Conservation (phyloP, 2,888 invertebrate species). For the Chalcis sispes region DNA sequence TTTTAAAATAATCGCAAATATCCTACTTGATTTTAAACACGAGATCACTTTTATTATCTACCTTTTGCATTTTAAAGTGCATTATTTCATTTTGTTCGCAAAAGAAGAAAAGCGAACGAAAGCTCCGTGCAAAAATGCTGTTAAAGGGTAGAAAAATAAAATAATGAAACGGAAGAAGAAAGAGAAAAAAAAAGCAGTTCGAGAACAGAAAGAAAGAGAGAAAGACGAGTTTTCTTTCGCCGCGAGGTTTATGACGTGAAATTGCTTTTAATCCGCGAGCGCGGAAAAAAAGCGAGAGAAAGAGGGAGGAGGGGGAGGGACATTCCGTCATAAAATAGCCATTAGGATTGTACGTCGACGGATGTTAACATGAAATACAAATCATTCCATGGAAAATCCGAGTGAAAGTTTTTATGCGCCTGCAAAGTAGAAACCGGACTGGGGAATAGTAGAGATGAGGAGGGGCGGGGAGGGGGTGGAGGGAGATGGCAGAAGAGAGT, state of each 20-base stretch:
- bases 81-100: slow-evolving; percentile 12
- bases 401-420: slow-evolving; percentile 49
- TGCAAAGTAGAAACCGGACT: slow-evolving; percentile 42
- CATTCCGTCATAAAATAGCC: slow-evolving; percentile 47
- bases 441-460: slow-evolving; percentile 49
- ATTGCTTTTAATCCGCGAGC: slow-evolving; percentile 46
- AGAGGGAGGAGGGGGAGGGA: no score
- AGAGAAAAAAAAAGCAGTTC: no score
- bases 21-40: no score
- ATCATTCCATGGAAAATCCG: slow-evolving; percentile 43
- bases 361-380: slow-evolving; percentile 51
- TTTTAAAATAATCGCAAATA: no score
- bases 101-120: neutral
- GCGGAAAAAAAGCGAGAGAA: no score
- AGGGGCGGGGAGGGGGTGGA: slow-evolving; percentile 12
- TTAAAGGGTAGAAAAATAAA: slow-evolving; percentile 9
- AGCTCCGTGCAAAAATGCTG: neutral
- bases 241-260: slow-evolving; percentile 37
- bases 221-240: slow-evolving; percentile 31
- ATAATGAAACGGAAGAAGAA: no score
- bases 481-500: slow-evolving; percentile 48
- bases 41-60: neutral
- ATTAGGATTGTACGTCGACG: slow-evolving; percentile 38
- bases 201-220: slow-evolving; percentile 1
- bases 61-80: slow-evolving; percentile 19